Evolutionary conservation across 2,113 vertebrate genomes (phyloP).

Genomic region (Brachyhypopomus gauderio): DNA sequence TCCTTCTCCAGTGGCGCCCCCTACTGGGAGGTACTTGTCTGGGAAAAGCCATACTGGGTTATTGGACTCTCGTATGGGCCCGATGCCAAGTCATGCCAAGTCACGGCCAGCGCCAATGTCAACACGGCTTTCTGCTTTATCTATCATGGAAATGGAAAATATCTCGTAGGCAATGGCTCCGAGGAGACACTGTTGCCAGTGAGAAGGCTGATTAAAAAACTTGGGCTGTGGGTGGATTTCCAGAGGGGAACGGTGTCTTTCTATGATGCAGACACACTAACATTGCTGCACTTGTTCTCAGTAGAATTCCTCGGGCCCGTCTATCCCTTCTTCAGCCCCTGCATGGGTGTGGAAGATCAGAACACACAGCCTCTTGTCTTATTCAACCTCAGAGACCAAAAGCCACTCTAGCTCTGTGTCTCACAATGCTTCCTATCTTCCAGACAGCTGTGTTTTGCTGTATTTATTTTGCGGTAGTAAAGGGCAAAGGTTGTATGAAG

Average conservation of each 20-base stretch:
- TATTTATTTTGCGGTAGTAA: not conserved
- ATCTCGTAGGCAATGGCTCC: conserved; percentile 42
- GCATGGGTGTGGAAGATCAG: conserved; percentile 42
- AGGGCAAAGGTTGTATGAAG: not conserved
- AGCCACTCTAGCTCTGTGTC: not conserved
- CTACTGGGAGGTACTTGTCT: conserved; percentile 76
- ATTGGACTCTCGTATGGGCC: conserved; percentile 64
- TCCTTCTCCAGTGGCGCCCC: conserved; percentile 63
- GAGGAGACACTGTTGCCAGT: conserved; percentile 37
- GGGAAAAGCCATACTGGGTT: conserved; percentile 76
- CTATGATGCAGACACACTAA: conserved; percentile 46
- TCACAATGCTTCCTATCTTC: not conserved
- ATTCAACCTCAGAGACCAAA: conserved; percentile 20
- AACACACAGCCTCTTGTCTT: conserved; percentile 46
- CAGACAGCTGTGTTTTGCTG: not conserved
- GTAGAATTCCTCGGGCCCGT: conserved; percentile 27
- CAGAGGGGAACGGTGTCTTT: conserved; percentile 41
- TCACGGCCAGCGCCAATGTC: too few relatives aligned
- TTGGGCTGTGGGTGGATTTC: conserved; percentile 44
- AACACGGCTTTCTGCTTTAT: conserved; percentile 49
- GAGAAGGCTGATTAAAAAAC: conserved; percentile 35
- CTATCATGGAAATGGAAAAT: conserved; percentile 54
- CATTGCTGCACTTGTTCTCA: conserved; percentile 28
- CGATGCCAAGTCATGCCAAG: not conserved
- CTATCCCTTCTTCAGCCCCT: conserved; percentile 46